A percentile compares a stretch with the other conserved stretches of the same genome.
Conservation (phyloP, 2,113 vertebrate genomes). For the Trachemys scripta region DNA sequence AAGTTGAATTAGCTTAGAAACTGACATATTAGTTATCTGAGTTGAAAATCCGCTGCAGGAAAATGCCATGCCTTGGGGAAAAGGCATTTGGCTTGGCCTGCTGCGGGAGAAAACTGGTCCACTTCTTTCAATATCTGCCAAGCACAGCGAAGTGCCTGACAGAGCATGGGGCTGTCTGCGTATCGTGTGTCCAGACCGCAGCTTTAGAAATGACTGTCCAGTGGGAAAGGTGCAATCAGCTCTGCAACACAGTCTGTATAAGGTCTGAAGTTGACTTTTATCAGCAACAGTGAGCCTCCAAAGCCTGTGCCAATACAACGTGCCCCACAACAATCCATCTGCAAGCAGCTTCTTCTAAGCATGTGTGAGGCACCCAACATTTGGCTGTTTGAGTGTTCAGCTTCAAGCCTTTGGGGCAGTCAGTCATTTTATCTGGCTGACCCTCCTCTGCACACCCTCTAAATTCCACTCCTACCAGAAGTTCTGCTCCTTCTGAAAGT, state of each 20-base stretch:
- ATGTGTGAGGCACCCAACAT: background rate
- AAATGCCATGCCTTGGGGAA: conserved; percentile 28
- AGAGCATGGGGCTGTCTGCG: background rate
- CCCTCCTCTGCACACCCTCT: background rate
- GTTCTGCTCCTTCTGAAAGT: background rate
- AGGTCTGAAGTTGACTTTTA: background rate
- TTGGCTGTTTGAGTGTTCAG: background rate
- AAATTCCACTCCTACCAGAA: background rate
- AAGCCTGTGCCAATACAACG: background rate
- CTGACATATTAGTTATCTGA: background rate
- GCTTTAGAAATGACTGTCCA: background rate
- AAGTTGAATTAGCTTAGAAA: conserved; percentile 27
- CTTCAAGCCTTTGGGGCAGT: background rate
- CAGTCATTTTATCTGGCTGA: background rate
- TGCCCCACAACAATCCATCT: background rate
- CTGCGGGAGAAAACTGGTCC: background rate
- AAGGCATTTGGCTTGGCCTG: background rate
- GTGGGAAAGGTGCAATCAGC: background rate
- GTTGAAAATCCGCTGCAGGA: conserved; percentile 26
- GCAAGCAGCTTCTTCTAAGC: background rate
- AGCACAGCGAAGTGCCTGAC: background rate
- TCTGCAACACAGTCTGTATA: background rate
- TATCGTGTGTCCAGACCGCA: background rate
- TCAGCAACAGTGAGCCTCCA: background rate
- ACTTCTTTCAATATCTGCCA: background rate